Conservation (phyloP, 2,797 vertebrate species). For the Hipposideros larvatus region DNA sequence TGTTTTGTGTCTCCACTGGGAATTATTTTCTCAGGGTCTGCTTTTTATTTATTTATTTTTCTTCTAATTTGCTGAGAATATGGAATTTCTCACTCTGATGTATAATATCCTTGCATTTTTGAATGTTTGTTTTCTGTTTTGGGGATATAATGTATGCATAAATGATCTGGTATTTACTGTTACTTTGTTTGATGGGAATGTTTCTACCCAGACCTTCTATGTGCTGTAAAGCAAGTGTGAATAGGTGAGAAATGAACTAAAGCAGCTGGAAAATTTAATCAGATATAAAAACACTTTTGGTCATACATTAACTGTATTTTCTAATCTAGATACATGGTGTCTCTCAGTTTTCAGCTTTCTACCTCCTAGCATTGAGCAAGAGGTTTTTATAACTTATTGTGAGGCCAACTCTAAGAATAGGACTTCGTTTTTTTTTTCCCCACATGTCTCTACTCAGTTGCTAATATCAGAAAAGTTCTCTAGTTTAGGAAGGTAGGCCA, state of each 20-base stretch:
- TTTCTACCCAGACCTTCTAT: not conserved
- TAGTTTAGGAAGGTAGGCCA: not conserved
- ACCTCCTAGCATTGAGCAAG: not conserved
- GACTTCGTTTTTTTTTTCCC: not conserved
- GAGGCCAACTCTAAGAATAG: not conserved
- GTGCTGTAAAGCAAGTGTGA: not conserved
- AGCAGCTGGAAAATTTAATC: not conserved
- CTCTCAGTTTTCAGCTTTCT: not conserved
- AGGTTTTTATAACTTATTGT: not conserved
- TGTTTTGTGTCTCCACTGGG: not conserved
- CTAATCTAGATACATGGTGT: not conserved
- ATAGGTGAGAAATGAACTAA: not conserved
- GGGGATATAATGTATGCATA: not conserved
- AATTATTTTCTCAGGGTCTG: not conserved
- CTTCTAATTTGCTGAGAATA: not conserved
- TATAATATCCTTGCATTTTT: not conserved
- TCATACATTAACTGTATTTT: not conserved
- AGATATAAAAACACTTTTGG: not conserved
- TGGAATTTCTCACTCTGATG: not conserved
- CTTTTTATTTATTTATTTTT: not conserved
- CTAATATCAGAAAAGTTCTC: not conserved
- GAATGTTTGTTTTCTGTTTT: not conserved
- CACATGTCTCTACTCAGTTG: not conserved
- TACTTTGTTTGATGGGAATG: not conserved
- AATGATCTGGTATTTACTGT: not conserved